Conservation (phyloP, 1,140 invertebrate genomes). For the Ostrea denselamellosa region DNA sequence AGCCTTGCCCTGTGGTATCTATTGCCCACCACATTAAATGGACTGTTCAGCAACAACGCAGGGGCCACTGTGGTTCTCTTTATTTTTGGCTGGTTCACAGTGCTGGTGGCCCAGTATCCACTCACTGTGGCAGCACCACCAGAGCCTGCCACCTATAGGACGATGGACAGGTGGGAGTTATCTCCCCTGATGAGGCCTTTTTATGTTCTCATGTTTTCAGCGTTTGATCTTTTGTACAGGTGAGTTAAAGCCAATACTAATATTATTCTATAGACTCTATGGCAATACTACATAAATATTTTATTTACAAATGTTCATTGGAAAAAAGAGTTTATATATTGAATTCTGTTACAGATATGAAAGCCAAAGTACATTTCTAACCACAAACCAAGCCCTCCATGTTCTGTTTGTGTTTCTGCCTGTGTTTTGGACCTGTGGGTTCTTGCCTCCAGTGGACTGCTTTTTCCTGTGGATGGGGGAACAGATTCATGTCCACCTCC, state of each 20-base stretch:
- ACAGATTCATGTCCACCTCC: constrained; percentile 77
- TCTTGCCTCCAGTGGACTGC: constrained; percentile 79
- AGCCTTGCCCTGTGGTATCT: constrained; percentile 73
- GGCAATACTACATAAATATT: too few relatives aligned
- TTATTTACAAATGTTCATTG: not conserved
- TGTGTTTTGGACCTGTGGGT: constrained; percentile 78
- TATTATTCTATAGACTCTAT: not conserved
- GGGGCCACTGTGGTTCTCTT: constrained; percentile 72
- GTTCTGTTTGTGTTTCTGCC: constrained; percentile 77
- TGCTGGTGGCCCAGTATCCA: constrained; percentile 77
- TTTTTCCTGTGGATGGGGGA: constrained; percentile 79
- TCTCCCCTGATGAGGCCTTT: constrained; percentile 75
- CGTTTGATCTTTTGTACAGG: constrained; percentile 70
- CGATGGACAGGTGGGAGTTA: constrained; percentile 76
- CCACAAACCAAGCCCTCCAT: constrained; percentile 74
- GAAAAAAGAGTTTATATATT: not conserved
- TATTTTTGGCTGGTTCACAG: constrained; percentile 77
- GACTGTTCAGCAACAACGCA: constrained; percentile 66
- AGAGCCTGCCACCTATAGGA: constrained; percentile 77
- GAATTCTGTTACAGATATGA: constrained; percentile 67
- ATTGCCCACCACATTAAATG: constrained; percentile 68
- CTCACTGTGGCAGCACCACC: constrained; percentile 75
- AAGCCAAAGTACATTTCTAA: constrained; percentile 58
- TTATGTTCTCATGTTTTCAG: constrained; percentile 72
- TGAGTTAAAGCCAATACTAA: constrained; percentile 58